Evolutionary conservation across 2,113 vertebrate species (phyloP), one percentile per base, ranked within the genome.

Genomic region (Uria aalge): DNA sequence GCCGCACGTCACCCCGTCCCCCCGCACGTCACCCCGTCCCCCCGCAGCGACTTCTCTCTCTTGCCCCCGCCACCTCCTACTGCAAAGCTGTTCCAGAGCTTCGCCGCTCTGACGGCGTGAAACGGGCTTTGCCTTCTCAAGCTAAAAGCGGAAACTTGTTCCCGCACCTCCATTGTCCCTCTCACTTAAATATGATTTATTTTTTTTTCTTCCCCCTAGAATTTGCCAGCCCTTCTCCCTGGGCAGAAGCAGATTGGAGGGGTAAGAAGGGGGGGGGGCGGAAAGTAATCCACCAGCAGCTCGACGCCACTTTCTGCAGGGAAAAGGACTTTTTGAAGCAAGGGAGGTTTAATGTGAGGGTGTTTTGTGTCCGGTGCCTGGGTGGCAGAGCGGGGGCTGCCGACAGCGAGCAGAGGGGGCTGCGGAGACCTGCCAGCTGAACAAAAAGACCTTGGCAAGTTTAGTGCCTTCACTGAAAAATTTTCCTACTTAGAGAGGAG

Each of bases 11-110:
- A 36, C 36, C 36, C 36, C 36, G 36, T 36, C 36, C 36, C 36
- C 36, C 36, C 36, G 36, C 36, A 45, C 22, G 16, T 90, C 45
- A 60, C 77, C 62, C 72, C 74, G 9, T 60, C 62, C 71, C 60
- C 68, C 56, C 1, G 5, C 83, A 63, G 56, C 91, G 23, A 7
- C 2, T 75, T 89, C 84, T 88, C 86, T 72, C 83, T 43, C 69
- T 85, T 89, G 84, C 93, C 95, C 94, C 95, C 95, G 24, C 95
- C 80, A 24, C 96, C 95, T 95, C 96, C 96, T 36, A 96, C 96
- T 78, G 89, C 12, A 96, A 94, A 97, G 94, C 95, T 96, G 95
- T 92, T 96, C 89, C 43, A 41, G 56, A 75, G 91, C 76, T 81
- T 69, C 1, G 4, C 86, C 0, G 10, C 94, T 91, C 96, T 50